Evolutionary conservation across 2,113 vertebrate species (phyloP).

Genomic region (Tamias sibiricus): DNA sequence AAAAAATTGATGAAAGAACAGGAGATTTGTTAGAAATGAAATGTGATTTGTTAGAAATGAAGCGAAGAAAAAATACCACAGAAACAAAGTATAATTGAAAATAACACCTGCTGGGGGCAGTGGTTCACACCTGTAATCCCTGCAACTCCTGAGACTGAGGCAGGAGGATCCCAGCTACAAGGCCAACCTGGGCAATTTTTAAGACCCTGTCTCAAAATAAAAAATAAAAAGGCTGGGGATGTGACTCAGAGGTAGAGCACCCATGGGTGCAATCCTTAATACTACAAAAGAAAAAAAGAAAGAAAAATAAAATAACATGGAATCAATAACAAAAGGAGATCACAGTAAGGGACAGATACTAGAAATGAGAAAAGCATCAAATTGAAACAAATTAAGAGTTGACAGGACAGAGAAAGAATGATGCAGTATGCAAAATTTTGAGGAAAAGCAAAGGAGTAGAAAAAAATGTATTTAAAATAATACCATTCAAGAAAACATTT

Average conservation of each 20-base stretch:
- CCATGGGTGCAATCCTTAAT: too few species aligned
- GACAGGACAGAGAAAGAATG: background rate
- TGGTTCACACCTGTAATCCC: too few species aligned
- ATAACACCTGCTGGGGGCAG: background rate
- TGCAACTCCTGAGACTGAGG: too few species aligned
- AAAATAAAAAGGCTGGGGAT: too few species aligned
- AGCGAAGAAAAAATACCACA: background rate
- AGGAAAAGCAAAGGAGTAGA: background rate
- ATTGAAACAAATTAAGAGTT: background rate
- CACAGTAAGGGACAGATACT: background rate
- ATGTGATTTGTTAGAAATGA: background rate
- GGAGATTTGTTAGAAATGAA: background rate
- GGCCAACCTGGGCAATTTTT: too few species aligned
- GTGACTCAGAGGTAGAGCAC: too few species aligned
- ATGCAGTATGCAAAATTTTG: background rate
- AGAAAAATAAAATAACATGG: background rate
- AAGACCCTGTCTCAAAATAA: too few species aligned
- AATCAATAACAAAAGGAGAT: background rate
- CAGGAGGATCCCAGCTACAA: too few species aligned
- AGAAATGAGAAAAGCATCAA: background rate
- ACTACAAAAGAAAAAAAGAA: background rate
- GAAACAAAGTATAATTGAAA: background rate
- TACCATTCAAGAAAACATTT: background rate
- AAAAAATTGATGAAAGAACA: background rate
- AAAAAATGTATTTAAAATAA: background rate